Evolutionary conservation across 2,888 invertebrate species (phyloP).

Genomic region (Agapostemon virescens): DNA sequence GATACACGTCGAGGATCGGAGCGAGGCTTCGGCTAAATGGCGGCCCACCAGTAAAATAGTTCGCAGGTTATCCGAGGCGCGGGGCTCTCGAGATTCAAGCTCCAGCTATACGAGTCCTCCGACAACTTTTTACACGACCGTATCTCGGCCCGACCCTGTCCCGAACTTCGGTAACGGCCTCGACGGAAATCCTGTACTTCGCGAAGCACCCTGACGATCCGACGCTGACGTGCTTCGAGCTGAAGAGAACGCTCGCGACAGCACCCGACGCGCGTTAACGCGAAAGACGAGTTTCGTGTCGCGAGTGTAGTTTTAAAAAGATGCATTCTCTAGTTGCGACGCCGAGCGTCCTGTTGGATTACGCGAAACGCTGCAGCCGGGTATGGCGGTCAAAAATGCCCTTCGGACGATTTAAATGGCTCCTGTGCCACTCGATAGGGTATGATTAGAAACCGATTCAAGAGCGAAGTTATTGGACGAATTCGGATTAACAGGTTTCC

Average conservation of each 20-base stretch:
- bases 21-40: constrained; percentile 53
- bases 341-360: constrained; percentile 7
- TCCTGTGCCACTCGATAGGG: no score
- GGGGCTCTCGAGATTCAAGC: constrained; percentile 34
- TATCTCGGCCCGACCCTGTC: constrained; percentile 36
- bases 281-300: constrained; percentile 30
- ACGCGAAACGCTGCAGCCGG: no score
- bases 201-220: constrained; percentile 37
- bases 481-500: no score
- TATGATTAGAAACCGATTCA: no score
- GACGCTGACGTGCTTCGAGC: constrained; percentile 24
- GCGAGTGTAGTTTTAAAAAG: constrained; percentile 20
- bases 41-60: constrained; percentile 54
- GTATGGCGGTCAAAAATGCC: no score
- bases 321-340: constrained; percentile 2
- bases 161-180: constrained; percentile 57
- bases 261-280: neutral
- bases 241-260: neutral
- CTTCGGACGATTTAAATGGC: no score
- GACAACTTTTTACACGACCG: constrained; percentile 53
- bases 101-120: constrained; percentile 2
- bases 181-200: constrained; percentile 43
- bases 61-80: constrained; percentile 56
- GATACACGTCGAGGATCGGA: constrained; percentile 17
- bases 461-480: no score